Evolutionary conservation across 2,113 vertebrate species (phyloP).

Genomic region (Myiagra hebetior): DNA sequence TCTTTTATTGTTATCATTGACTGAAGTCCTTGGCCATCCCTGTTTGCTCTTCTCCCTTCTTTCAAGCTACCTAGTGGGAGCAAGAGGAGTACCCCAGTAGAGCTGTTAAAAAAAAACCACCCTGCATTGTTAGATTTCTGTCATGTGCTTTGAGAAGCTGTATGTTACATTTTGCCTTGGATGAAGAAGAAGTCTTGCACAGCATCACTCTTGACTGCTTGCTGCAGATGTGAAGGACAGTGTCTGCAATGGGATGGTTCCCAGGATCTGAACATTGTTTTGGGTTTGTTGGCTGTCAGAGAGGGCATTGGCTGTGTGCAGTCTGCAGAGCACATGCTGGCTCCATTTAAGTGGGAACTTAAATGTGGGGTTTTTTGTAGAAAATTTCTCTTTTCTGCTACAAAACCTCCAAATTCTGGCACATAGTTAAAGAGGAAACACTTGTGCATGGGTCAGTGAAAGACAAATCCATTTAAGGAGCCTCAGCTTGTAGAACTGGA

Average conservation of each 20-base stretch:
- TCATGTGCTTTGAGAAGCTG: not conserved
- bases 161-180: not conserved
- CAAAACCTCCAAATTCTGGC: not conserved
- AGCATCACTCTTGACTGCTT: not conserved
- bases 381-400: not conserved
- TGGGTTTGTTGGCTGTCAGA: not conserved
- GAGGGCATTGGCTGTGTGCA: not conserved
- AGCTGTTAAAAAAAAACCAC: not conserved
- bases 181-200: not conserved
- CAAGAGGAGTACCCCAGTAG: rapidly evolving
- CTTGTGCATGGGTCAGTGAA: not conserved
- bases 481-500: not conserved
- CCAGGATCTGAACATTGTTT: rapidly evolving
- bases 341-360: not conserved
- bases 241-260: not conserved
- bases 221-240: not conserved
- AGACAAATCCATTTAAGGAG: not conserved
- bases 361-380: not conserved
- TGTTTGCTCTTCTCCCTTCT: not conserved
- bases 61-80: not conserved
- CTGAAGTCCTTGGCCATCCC: not conserved
- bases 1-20: not conserved
- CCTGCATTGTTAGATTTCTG: not conserved
- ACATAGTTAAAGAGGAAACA: not conserved
- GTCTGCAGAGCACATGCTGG: not conserved